Conservation (phyloP, 2,888 invertebrate genomes). For the Tipula vernalis region DNA sequence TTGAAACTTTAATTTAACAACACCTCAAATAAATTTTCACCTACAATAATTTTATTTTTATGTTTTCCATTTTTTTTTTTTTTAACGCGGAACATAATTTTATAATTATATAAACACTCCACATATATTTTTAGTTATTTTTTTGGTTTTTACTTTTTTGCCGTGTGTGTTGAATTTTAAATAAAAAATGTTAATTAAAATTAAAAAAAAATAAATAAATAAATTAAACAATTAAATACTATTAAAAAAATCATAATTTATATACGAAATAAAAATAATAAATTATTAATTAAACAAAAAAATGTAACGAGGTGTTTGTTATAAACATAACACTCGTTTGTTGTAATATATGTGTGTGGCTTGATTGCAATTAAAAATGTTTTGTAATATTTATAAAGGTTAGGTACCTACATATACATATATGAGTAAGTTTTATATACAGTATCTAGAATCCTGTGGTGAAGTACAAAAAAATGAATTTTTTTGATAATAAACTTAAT, state of each 20-base stretch:
- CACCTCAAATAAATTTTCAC: neutral
- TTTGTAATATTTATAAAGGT: neutral
- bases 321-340: neutral
- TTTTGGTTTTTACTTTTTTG: slow-evolving; percentile 6
- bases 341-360: neutral
- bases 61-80: neutral
- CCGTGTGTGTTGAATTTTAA: slow-evolving; percentile 14
- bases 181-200: slow-evolving; percentile 14
- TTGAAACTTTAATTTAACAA: neutral
- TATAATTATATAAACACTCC: slow-evolving; percentile 14
- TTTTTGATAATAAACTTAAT: neutral
- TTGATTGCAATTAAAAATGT: neutral
- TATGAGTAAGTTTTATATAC: too few relatives aligned
- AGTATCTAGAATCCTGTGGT: too few relatives aligned
- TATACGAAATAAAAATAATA: slow-evolving; percentile 19
- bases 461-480: neutral
- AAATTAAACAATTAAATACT: slow-evolving; percentile 14
- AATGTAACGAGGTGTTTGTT: neutral
- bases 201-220: slow-evolving; percentile 17
- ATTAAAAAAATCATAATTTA: slow-evolving; percentile 14
- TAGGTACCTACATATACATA: neutral
- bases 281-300: slow-evolving; percentile 8
- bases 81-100: neutral
- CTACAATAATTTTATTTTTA: neutral
- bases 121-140: neutral